phyloP scores from a whole-genome alignment of 2,113 vertebrate species.

The Typhlomys cinereus region DNA sequence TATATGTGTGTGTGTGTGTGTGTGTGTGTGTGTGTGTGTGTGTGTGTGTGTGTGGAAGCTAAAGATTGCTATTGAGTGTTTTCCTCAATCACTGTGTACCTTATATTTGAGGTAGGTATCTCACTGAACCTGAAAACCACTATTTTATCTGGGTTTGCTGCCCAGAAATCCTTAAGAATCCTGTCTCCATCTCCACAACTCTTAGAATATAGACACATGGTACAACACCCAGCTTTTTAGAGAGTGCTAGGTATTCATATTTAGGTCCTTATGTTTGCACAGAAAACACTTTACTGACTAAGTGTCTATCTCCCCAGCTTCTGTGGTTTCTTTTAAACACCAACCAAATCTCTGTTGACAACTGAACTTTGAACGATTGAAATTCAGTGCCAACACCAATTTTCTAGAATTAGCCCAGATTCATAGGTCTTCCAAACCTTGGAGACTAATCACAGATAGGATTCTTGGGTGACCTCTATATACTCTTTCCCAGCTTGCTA shows the following conservation, averaged over 20 bases:
- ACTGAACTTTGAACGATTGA: not conserved
- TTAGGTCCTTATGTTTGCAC: not conserved
- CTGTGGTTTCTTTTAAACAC: not conserved
- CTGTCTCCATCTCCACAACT: not conserved
- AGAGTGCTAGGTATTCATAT: not conserved
- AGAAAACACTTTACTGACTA: not conserved
- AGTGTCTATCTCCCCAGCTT: too few species aligned
- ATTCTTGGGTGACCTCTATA: not conserved
- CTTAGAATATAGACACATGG: not conserved
- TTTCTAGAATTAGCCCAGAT: not conserved
- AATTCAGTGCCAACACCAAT: not conserved
- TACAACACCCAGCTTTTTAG: not conserved
- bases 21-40: not conserved
- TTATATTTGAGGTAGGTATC: not conserved
- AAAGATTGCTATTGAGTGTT: not conserved
- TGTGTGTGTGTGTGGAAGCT: not conserved
- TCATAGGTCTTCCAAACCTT: not conserved
- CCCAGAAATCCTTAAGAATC: not conserved
- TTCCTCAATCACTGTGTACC: not conserved
- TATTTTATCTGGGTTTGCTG: not conserved
- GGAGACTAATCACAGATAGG: not conserved
- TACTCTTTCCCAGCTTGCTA: not conserved
- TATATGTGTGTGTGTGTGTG: not conserved
- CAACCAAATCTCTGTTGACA: not conserved
- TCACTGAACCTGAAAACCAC: too few species aligned